Evolutionary conservation across 2,797 vertebrate genomes (phyloP).

Genomic region (Rhynchonycteris naso): DNA sequence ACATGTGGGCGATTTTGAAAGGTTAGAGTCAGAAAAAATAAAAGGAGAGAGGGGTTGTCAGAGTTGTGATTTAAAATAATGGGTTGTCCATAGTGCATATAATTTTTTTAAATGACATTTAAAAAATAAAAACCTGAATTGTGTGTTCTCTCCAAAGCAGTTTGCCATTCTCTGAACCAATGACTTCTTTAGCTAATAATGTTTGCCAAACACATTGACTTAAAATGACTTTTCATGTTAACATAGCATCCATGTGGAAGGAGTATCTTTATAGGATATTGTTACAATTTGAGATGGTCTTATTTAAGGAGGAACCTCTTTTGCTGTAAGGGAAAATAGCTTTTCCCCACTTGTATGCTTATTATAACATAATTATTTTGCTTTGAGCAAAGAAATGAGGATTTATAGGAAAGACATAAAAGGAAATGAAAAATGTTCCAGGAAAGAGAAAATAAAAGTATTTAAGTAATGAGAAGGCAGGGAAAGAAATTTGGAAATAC

Average conservation of each 20-base stretch:
- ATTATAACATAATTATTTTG: slow-evolving; percentile 46
- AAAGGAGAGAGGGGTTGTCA: not conserved
- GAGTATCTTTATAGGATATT: slow-evolving; percentile 26
- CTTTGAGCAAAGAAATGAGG: slow-evolving; percentile 52
- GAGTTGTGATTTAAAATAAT: slow-evolving; percentile 11
- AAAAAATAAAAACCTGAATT: not conserved
- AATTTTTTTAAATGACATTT: not conserved
- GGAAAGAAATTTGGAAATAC: slow-evolving; percentile 21
- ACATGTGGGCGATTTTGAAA: slow-evolving; percentile 7
- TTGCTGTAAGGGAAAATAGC: not conserved
- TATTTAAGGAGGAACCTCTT: slow-evolving; percentile 59
- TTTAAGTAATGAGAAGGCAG: not conserved
- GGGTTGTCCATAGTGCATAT: not conserved
- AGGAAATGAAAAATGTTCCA: slow-evolving; percentile 8
- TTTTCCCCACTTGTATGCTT: not conserved
- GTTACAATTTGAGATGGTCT: slow-evolving; percentile 45
- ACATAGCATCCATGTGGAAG: not conserved
- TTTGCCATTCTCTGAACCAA: slow-evolving; percentile 15
- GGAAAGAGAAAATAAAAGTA: slow-evolving; percentile 48
- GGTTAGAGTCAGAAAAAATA: slow-evolving; percentile 17
- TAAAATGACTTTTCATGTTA: slow-evolving; percentile 26
- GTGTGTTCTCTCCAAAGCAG: slow-evolving; percentile 12
- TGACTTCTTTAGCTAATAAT: not conserved
- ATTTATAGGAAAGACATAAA: slow-evolving; percentile 40
- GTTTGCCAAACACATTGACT: slow-evolving; percentile 13